Base-by-base conservation (phyloP, 2,797 vertebrate genomes). In the Loris lydekkerianus region DNA sequence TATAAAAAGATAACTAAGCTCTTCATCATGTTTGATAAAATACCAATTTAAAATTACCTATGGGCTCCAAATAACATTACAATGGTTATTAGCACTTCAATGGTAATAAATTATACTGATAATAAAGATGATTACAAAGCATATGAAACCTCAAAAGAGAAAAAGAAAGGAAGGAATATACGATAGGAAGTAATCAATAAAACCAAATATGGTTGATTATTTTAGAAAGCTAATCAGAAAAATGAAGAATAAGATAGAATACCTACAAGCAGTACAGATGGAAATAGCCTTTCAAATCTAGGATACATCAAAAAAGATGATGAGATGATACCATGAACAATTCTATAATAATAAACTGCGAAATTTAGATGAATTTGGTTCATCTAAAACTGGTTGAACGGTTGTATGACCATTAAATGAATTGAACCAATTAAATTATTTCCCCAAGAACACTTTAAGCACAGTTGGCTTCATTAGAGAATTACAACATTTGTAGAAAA, bases 211-310 rank as follows among this genome's bases (percentile, higher is more conserved):
- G 15, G 15, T 75, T 81, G 27, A 53, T 56, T 49, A 11, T 60
- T 25, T 89, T 43, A 91, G 78, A 96, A 18, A 82, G 56, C 13
- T 95, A 77, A 86, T 82, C 75, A 89, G 53, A 94, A 72, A 92
- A 89, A 43, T 46, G 27, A 85, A 89, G 31, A 82, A 81, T 78
- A 72, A 86, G 43, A 53, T 23, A 34, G 15, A 84, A 37, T 91
- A 67, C 25, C 31, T 87, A 18, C 63, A 73, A 73, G 15, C 29
- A 60, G 7, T 89, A 70, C 27, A 65, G 21, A 40, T 77, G 46
- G 21, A 4, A 83, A 3, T 61, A 83, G 60, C 40, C 37, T 60
- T 73, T 73, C 21, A 82, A 89, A 89, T 60, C 37, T 34, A 83
- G 14, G n/a, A 67, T 17, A 43, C 34, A 92, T 73, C 10, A 46